Evolutionary conservation across 2,888 invertebrate genomes (phyloP).

Genomic region (Lasioglossum morio): DNA sequence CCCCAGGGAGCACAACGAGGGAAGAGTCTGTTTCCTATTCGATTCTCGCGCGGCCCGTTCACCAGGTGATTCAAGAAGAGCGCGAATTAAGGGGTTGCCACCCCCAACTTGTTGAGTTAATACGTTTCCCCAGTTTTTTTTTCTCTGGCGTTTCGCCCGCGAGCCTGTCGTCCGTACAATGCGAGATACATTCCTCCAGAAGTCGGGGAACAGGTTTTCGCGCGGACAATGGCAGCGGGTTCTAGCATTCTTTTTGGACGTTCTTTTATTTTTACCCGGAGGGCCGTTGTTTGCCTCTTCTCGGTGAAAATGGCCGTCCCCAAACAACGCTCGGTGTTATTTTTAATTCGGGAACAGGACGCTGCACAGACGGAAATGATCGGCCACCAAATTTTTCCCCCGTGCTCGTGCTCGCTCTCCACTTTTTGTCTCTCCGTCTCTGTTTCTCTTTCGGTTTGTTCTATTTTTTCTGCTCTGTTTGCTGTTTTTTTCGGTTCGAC

Average conservation of each 20-base stretch:
- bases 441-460: neutral
- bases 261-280: neutral
- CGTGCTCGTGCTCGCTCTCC: neutral
- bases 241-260: neutral
- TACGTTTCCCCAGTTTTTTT: conserved; percentile 3
- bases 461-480: neutral
- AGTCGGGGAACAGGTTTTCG: neutral
- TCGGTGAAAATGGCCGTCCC: neutral
- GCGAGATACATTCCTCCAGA: neutral
- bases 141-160: neutral
- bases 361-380: conserved; percentile 3
- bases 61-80: neutral
- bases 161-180: neutral
- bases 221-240: neutral
- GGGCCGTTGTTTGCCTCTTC: neutral
- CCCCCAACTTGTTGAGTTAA: conserved; percentile 34
- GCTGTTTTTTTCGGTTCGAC: neutral
- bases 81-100: conserved; percentile 13
- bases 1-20: neutral
- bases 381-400: neutral
- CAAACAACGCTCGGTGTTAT: conserved; percentile 8
- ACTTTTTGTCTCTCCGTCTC: neutral
- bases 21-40: conserved; percentile 12
- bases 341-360: conserved; percentile 1
- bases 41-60: neutral